Evolutionary conservation across 2,113 vertebrate genomes (phyloP).

Genomic region (Ovis canadensis): DNA sequence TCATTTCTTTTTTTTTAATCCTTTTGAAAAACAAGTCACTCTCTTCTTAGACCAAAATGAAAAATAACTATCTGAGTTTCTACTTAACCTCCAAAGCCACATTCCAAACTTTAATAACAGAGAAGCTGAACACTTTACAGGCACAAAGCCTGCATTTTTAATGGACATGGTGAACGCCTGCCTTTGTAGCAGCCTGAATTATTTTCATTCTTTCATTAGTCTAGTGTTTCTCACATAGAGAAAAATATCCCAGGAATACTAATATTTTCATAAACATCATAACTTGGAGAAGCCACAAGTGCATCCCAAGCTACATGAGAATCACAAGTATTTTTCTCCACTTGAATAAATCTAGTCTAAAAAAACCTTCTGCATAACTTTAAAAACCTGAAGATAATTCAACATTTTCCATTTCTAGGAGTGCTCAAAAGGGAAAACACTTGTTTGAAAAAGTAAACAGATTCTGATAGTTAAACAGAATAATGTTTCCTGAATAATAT

Average conservation of each 20-base stretch:
- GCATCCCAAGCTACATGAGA: background rate
- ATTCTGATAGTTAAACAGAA: background rate
- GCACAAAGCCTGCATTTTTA: conserved; percentile 46
- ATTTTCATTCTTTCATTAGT: conserved; percentile 50
- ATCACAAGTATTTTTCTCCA: conserved; percentile 25
- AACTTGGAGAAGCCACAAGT: background rate
- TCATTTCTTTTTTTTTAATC: background rate
- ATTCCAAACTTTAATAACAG: conserved; percentile 60
- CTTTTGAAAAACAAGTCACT: conserved; percentile 50
- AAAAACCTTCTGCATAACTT: background rate
- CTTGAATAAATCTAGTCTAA: background rate
- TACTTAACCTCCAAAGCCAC: conserved; percentile 46
- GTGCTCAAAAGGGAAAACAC: background rate
- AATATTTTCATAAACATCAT: conserved; percentile 40
- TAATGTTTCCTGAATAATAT: background rate
- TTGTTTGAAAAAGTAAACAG: conserved; percentile 22
- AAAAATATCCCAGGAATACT: conserved; percentile 33
- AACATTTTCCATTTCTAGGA: background rate
- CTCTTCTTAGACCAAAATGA: conserved; percentile 40
- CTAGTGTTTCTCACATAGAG: conserved; percentile 3
- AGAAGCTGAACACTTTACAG: conserved; percentile 3
- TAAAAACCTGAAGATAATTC: conserved; percentile 10
- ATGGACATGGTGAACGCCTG: conserved; percentile 17
- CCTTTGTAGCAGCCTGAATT: background rate
- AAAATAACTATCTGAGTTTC: conserved; percentile 38